Base-by-base conservation (phyloP, 2,113 vertebrate species). In the human (Homo sapiens) region DNA sequence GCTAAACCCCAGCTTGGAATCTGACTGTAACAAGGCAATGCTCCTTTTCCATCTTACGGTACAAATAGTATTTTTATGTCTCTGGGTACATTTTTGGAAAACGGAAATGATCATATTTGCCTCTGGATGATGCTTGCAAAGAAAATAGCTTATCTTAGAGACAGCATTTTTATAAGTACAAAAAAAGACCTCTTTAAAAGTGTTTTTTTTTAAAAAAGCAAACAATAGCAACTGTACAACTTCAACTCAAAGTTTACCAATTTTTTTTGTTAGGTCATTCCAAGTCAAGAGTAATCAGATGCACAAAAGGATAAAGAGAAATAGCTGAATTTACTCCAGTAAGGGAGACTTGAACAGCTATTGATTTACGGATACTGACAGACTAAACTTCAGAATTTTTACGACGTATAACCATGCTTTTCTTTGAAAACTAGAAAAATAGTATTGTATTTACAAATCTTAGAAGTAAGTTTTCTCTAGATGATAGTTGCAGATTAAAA, bases 371-470 rank as follows among this genome's bases (percentile, higher is more conserved):
- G 23, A 55, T 30, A 79, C 14, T 18, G 45, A 61, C 17, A 72
- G 50, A 61, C 1, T 18, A 83, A 38, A 45, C 45, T 79, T 68
- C 6, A 88, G 5, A 80, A 80, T 66, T 59, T 40, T 32, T 61
- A 40, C 20, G 66, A 84, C 48, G 30, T 84, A 82, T 94, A 94
- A 79, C 83, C 13, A 72, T 92, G n/a, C 91, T 45, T 89, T 86
- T 87, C 66, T 70, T 40, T 76, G 78, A 73, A 96, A 94, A 89
- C 50, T 50, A 43, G 6, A 66, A 86, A 89, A 59, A 14, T 78
- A 59, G 38, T 13, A 83, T 57, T 66, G 23, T 66, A 52, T 83
- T 93, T 83, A 73, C 30, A 57, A 59, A 52, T n/a, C 64, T 92
- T 72, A 81, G 8, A 72, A 73, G 25, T 64, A 72, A 73, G 10